Evolutionary conservation across 2,113 vertebrate genomes (phyloP), one percentile per base, ranked within the genome.

Genomic region (Nibea coibor): DNA sequence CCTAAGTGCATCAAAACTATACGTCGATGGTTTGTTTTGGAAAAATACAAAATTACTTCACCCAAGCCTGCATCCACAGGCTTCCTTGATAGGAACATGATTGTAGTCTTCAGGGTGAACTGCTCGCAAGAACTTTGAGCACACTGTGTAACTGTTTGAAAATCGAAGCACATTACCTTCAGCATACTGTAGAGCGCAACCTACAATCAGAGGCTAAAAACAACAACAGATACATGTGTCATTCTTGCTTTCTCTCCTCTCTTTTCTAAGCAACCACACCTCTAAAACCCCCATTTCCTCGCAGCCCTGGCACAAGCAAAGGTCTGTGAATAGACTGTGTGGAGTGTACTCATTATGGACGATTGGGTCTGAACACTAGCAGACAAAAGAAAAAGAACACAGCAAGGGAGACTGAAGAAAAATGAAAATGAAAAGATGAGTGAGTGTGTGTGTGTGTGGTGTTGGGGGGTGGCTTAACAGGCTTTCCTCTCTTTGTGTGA

Each of bases 291-390:
- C 17, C 16, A 14, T 81, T 76, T 39, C 62, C 47, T 53, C 67
- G 28, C 20, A 17, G 17, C 0, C 24, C 35, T 86, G 62, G 75
- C 53, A 78, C 61, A 77, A 51, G 74, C 26, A 69, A 58, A 42
- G 77, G 48, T 72, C 58, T 88, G 48, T 90, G 78, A 89, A 82
- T 63, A 63, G 82, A 61, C 64, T 50, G 63, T 81, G 39, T 48
- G 63, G 72, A 85, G 81, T 48, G 81, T 72, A 70, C 86, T 93
- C 87, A 91, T 92, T 91, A 90, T 74, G 75, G 69, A 76, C 17
- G 58, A 92, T 91, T 82, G 90, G 12, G 75, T 78, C 69, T 72
- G 77, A 84, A 87, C 58, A 66, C 64, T 67, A 85, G 56, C 76
- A 74, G 87, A 80, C 65, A 61, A 71, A 82, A 81, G 59, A 65